Conservation (phyloP, 92 coral and sea anemone species). For the Galaxea fascicularis region DNA sequence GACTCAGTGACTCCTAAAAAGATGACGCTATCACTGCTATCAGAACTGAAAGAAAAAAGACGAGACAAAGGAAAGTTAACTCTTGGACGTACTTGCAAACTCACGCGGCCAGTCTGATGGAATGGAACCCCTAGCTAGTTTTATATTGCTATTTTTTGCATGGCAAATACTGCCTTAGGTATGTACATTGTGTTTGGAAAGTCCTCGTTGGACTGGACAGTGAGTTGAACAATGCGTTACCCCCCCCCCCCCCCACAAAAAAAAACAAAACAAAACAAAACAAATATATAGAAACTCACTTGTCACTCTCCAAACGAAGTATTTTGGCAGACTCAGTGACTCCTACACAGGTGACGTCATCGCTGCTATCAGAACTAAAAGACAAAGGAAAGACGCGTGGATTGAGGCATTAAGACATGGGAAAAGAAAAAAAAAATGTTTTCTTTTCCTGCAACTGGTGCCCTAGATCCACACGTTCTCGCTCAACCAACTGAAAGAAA, state of each 20-base stretch:
- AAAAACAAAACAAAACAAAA: too few species aligned
- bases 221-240: background rate
- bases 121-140: background rate
- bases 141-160: background rate
- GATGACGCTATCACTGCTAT: slow-evolving; percentile 7
- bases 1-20: too few species aligned
- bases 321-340: too few species aligned
- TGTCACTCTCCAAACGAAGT: slow-evolving; percentile 1
- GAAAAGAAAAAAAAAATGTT: background rate
- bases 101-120: background rate
- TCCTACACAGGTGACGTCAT: slow-evolving; percentile 12
- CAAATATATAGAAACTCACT: background rate
- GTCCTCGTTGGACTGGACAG: background rate
- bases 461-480: too few species aligned
- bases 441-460: background rate
- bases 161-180: background rate
- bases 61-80: background rate
- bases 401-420: background rate
- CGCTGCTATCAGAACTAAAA: slow-evolving; percentile 8
- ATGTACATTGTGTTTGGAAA: background rate
- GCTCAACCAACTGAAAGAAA: background rate
- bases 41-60: slow-evolving; percentile 8
- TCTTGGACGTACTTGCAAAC: background rate
- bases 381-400: background rate
- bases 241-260: too few species aligned